phyloP scores from a whole-genome alignment of 2,888 invertebrate genomes.

The Brachyptera putata region DNA sequence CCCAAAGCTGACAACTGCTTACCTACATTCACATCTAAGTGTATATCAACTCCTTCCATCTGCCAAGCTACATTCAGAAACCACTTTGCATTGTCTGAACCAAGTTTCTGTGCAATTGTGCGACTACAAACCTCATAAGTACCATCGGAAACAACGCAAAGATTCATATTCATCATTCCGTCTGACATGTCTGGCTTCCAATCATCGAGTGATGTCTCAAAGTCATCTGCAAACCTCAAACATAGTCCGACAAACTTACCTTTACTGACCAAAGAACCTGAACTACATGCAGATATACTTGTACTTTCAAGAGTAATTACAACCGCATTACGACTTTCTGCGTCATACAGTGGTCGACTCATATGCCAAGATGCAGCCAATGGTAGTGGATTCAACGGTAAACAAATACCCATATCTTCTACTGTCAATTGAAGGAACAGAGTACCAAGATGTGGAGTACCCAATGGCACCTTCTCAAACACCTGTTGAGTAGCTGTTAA shows the following conservation, averaged over 20 bases:
- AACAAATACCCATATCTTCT: slow-evolving; percentile 75
- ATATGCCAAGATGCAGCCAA: slow-evolving; percentile 54
- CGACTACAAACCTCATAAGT: slow-evolving; percentile 92
- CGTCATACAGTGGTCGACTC: slow-evolving; percentile 62
- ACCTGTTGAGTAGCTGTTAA: slow-evolving; percentile 68
- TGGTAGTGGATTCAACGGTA: slow-evolving; percentile 10
- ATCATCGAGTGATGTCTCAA: slow-evolving; percentile 93
- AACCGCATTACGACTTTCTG: slow-evolving; percentile 82
- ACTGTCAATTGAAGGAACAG: slow-evolving; percentile 91
- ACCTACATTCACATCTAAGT: slow-evolving; percentile 92
- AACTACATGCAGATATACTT: slow-evolving; percentile 91
- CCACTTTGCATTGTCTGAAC: slow-evolving; percentile 93
- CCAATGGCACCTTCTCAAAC: slow-evolving; percentile 70
- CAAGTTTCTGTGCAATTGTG: slow-evolving; percentile 81
- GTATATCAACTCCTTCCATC: slow-evolving; percentile 98
- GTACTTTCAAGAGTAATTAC: slow-evolving; percentile 95
- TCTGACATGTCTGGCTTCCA: slow-evolving; percentile 91
- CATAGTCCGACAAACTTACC: slow-evolving; percentile 84
- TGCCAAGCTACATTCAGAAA: slow-evolving; percentile 97
- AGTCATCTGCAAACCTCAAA: slow-evolving; percentile 93
- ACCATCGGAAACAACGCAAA: slow-evolving; percentile 97
- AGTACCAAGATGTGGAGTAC: slow-evolving; percentile 73
- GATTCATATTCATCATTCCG: slow-evolving; percentile 68
- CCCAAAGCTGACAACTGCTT: slow-evolving; percentile 92
- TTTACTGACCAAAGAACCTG: slow-evolving; percentile 92